These are phyloP conservation scores for Hypothenemus hampei DNA, from an alignment of 1,140 invertebrate species.

Conservation along the genomic window DNA sequence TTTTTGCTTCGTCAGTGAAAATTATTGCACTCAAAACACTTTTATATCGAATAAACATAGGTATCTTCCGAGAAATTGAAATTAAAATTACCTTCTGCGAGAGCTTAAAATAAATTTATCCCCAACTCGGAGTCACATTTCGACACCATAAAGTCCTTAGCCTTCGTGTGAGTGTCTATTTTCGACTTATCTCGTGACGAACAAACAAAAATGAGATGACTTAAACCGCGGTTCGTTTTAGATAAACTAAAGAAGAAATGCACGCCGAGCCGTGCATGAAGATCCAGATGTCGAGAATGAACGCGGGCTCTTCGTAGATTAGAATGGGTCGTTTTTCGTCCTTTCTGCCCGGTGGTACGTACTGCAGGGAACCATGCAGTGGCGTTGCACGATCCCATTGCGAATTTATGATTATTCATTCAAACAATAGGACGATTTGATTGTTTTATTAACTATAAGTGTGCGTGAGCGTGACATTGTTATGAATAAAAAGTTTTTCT, in stretches of 20 bases:
- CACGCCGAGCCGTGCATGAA: constrained; percentile 5
- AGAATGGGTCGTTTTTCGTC: constrained; percentile 17
- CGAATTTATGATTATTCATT: no score
- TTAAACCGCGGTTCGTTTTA: neutral
- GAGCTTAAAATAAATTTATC: no score
- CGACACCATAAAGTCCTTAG: no score
- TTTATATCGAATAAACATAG: no score
- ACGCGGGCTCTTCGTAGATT: constrained; percentile 6
- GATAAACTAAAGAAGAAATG: constrained; percentile 3
- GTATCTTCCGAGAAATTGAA: no score
- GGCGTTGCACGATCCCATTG: neutral
- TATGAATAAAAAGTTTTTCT: no score
- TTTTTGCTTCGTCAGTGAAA: neutral
- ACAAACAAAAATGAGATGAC: constrained; percentile 2
- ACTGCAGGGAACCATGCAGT: constrained; percentile 4
- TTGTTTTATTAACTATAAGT: no score
- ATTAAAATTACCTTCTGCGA: no score
- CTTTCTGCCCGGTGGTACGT: constrained; percentile 7
- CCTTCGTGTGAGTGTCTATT: constrained; percentile 11
- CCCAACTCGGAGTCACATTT: no score
- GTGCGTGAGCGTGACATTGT: no score
- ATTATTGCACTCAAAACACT: neutral
- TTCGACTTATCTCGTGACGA: constrained; percentile 5
- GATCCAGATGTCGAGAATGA: constrained; percentile 23
- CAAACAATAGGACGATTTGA: no score